Base-by-base conservation (phyloP, 2,113 vertebrate genomes). In the Brachyhypopomus occidentalis region DNA sequence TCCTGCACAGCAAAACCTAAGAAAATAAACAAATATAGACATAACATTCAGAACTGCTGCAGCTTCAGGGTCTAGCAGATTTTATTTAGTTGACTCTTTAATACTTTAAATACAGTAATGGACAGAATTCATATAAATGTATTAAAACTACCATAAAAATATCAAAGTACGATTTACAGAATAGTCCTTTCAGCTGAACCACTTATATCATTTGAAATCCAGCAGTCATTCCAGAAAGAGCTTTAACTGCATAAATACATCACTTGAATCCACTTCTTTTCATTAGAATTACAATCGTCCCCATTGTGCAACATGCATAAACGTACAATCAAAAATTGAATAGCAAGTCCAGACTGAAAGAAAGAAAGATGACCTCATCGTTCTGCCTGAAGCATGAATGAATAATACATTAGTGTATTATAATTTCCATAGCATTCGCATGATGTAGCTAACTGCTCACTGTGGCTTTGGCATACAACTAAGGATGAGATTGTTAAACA, bases 1-100 rank as follows among this genome's bases (percentile, higher is more conserved):
- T 89, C 86, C 88, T 92, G 83, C 86, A 87, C 23, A 94, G 85
- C 67, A 93, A 90, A 82, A 94, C 91, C 93, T 94, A 69, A 67
- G 12, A 60, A 19, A 34, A 67, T 17, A 60, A 12, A 34, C 71
- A 58, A 83, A 6, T 30, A 72, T 14, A 74, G 5, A 52, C 25
- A 52, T 2, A 63, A 8, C 9, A 5, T 38, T 66, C 34, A 25
- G 34, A 8, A 11, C 23, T 20, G 5, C 52, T 58, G n/a, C 34
- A 70, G 0, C 41, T 27, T 27, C 56, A 30, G 12, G 12, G 27
- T n/a, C 8, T 14, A 12, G 41, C 12, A 19, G 17, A 66, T 17
- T 66, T 27, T 19, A 11, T 1, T 58, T 58, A 16, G 30, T 30
- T 30, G 30, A 30, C 30, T 30, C 41, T 14, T 52, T 52, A 52